phyloP scores from a whole-genome alignment of 1,140 invertebrate genomes.

The Philopotamus ludificatus region DNA sequence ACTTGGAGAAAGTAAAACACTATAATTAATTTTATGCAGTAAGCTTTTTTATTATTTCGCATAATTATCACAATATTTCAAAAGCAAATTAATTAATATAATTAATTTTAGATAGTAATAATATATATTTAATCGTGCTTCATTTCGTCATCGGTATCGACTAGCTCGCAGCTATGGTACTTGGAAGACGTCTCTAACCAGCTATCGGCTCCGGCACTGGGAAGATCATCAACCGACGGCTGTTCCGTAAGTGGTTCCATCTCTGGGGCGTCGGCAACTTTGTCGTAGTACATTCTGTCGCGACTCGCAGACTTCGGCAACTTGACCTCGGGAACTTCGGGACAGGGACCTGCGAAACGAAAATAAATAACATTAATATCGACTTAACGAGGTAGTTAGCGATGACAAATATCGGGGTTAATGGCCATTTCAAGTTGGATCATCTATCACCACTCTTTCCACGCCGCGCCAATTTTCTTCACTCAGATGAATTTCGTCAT shows the following conservation, averaged over 20 bases:
- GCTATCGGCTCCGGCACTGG: conserved; percentile 64
- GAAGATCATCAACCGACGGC: conserved; percentile 65
- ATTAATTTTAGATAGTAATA: too few species aligned
- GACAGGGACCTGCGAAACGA: conserved; percentile 41
- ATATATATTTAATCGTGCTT: conserved; percentile 45
- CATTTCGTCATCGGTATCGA: conserved; percentile 61
- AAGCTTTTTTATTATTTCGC: too few species aligned
- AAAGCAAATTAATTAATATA: too few species aligned
- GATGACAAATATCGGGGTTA: too few species aligned
- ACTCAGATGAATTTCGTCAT: too few species aligned
- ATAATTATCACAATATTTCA: too few species aligned
- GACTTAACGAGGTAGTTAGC: background rate
- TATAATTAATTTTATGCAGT: too few species aligned
- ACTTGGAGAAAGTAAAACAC: too few species aligned
- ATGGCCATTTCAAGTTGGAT: too few species aligned
- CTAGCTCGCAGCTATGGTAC: conserved; percentile 70
- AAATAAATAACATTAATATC: conserved; percentile 11
- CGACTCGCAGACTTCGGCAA: conserved; percentile 50
- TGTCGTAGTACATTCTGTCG: conserved; percentile 44
- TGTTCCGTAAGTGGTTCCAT: conserved; percentile 63
- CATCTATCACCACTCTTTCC: too few species aligned
- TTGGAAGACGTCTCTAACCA: conserved; percentile 72
- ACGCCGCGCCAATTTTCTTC: too few species aligned
- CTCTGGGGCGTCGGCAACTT: conserved; percentile 50
- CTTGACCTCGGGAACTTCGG: conserved; percentile 45